Base-by-base conservation (phyloP, 2,888 invertebrate genomes). In the Odontocolon sp. region DNA sequence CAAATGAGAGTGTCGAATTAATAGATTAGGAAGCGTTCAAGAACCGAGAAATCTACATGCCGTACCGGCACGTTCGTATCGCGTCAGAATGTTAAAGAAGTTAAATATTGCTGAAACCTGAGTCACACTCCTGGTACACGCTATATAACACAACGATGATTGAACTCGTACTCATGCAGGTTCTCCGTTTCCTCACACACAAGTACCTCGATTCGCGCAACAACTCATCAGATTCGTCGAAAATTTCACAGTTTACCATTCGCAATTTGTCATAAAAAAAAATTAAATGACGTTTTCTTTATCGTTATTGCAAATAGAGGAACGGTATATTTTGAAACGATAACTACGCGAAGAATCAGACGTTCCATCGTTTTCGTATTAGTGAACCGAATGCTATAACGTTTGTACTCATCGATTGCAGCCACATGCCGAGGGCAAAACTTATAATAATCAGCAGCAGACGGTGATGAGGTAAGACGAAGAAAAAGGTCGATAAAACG, bases 21-120 rank as follows among this genome's bases (percentile, higher is more conserved):
- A n/a, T n/a, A n/a, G 57, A 57, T 72, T 23, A 16, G 28, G 31
- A 66, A 57, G 31, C 40, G 40, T 66, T 36, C 56, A 40, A 47
- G 16, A 2, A 6, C 33, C 42, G 28, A 61, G 26, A 66, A 68
- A 14, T 23, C 23, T 40, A 33, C 47, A 18, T n/a, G 36, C n/a
- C 18, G 42, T 54, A 38, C 72, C 52, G 59, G 75, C 75, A 77
- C 79, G 59, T 56, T 72, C 66, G 66, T 83, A 84, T 83, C 86
- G 80, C 81, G 42, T 52, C 71, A 82, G 86, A 86, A 86, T 86
- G 84, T 76, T 82, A 85, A 86, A 85, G 85, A 86, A 86, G 84
- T 76, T 82, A 85, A 86, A 85, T 86, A 86, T 86, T 84, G 75
- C 80, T 82, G 81, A 85, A 83, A 85, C 80, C 76, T 86, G 84